Percentiles rank a stretch among this genome's conserved stretches.
phyloP scores from a whole-genome alignment of 1,140 invertebrate species.

The Zaprionus capensis region DNA sequence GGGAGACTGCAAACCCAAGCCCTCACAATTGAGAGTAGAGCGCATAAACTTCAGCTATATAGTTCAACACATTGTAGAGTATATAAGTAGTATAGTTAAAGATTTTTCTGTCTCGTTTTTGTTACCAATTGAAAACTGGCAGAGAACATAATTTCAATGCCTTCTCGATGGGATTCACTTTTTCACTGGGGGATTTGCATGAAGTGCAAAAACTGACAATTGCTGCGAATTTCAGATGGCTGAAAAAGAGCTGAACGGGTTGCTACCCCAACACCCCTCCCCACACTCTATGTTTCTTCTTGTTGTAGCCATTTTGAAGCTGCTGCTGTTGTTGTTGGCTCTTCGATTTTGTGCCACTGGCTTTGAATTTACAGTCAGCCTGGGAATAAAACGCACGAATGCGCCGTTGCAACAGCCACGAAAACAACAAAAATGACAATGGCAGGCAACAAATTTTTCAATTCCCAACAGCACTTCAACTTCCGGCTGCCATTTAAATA shows the following conservation, averaged over 20 bases:
- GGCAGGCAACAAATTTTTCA: slow-evolving; percentile 80
- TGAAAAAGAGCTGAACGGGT: slow-evolving; percentile 44
- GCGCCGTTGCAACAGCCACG: slow-evolving; percentile 39
- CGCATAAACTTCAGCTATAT: too few relatives aligned
- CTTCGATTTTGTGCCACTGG: slow-evolving; percentile 75
- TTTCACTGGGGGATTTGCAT: slow-evolving; percentile 58
- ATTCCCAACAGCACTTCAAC: slow-evolving; percentile 80
- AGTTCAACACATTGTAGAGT: not conserved
- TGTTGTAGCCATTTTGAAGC: slow-evolving; percentile 17
- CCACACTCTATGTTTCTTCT: not conserved
- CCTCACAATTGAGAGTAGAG: too few relatives aligned
- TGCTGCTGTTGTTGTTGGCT: slow-evolving; percentile 25
- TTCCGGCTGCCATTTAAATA: slow-evolving; percentile 66
- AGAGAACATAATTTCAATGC: slow-evolving; percentile 66
- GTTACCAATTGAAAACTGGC: slow-evolving; percentile 43
- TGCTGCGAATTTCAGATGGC: slow-evolving; percentile 63
- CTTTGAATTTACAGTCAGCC: slow-evolving; percentile 75
- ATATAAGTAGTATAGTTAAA: not conserved
- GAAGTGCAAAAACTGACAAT: slow-evolving; percentile 72
- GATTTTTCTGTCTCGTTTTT: not conserved
- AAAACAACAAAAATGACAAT: slow-evolving; percentile 82
- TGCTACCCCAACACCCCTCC: slow-evolving; percentile 19
- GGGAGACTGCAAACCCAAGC: too few relatives aligned
- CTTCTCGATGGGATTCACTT: slow-evolving; percentile 55
- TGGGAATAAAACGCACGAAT: slow-evolving; percentile 79